phyloP scores from a whole-genome alignment of 2,113 vertebrate genomes.

The Dascyllus trimaculatus region DNA sequence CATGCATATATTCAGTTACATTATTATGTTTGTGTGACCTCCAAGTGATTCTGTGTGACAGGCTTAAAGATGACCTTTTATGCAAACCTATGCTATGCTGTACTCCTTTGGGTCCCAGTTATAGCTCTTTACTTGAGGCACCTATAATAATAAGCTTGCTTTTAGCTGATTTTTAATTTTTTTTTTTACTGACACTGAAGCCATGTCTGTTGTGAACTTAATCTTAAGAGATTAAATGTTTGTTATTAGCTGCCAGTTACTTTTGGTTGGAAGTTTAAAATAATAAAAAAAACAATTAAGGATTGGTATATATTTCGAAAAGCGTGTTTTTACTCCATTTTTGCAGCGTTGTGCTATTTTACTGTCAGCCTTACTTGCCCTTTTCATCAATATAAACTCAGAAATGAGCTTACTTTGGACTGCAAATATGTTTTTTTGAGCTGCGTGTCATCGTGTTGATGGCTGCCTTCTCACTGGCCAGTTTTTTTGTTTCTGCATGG shows the following conservation, averaged over 20 bases:
- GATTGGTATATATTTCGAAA: not conserved
- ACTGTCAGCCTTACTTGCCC: not conserved
- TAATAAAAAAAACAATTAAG: not conserved
- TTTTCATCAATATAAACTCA: not conserved
- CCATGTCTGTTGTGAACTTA: not conserved
- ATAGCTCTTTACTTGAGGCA: slow-evolving; percentile 1
- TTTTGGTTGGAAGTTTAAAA: not conserved
- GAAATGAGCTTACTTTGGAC: too few relatives aligned
- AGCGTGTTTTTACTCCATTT: not conserved
- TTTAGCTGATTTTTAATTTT: not conserved
- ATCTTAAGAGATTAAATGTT: too few relatives aligned
- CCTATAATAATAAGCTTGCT: slow-evolving; percentile 16
- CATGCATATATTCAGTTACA: slow-evolving; percentile 27
- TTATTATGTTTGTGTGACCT: slow-evolving; percentile 34
- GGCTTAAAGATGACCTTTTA: slow-evolving; percentile 37
- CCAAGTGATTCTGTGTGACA: slow-evolving; percentile 30
- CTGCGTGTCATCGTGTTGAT: not conserved
- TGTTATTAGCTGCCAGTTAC: not conserved
- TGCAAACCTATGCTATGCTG: not conserved
- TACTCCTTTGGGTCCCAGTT: slow-evolving; percentile 7
- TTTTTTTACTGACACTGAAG: slow-evolving; percentile 6
- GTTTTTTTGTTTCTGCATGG: not conserved
- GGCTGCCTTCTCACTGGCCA: not conserved
- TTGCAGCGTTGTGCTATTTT: not conserved
- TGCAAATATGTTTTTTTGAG: not conserved